A percentile compares a stretch with the other conserved stretches of the same genome.
phyloP scores from a whole-genome alignment of 2,113 vertebrate species.

The Gymnobelideus leadbeateri region DNA sequence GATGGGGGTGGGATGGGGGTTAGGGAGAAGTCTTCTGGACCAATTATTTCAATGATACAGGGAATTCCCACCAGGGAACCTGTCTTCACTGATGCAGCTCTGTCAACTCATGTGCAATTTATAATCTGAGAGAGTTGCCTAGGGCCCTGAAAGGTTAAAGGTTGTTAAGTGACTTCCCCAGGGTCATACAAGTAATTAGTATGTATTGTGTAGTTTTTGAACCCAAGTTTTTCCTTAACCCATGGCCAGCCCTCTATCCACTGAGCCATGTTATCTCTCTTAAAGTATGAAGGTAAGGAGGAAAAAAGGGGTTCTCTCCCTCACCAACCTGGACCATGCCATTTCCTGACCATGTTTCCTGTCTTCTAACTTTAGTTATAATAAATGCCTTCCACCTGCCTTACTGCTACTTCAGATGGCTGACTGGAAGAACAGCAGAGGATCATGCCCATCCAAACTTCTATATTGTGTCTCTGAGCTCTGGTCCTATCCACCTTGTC shows the following conservation, averaged over 20 bases:
- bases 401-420: neutral
- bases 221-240: neutral
- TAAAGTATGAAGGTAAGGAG: neutral
- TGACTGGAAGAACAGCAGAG: neutral
- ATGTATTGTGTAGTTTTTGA: neutral
- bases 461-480: neutral
- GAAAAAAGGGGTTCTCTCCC: neutral
- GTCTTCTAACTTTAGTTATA: neutral
- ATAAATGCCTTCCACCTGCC: neutral
- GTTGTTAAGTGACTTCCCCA: neutral
- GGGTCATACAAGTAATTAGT: neutral
- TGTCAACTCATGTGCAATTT: neutral
- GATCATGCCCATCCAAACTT: neutral
- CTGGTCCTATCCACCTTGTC: neutral
- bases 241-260: neutral
- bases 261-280: neutral
- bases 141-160: neutral
- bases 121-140: neutral
- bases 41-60: neutral
- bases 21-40: neutral
- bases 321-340: neutral
- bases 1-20: neutral
- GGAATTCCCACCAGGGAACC: neutral
- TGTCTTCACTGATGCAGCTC: neutral
- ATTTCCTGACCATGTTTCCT: neutral